Base-by-base conservation (phyloP, 2,888 invertebrate genomes). In the Meiosimyza platycephala region DNA sequence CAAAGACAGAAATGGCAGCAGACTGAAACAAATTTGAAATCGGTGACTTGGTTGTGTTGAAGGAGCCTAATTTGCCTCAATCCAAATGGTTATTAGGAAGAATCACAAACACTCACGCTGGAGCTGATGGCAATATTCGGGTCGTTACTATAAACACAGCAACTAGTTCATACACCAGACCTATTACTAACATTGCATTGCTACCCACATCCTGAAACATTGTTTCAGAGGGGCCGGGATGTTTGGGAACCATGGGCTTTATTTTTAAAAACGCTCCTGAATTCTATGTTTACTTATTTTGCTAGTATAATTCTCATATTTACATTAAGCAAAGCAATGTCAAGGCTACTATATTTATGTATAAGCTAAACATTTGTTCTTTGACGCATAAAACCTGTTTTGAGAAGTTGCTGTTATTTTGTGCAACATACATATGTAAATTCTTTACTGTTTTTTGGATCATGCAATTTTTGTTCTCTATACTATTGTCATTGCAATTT, bases 101-200 rank as follows among this genome's bases (percentile, higher is more conserved):
- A 22, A 73, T 78, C 5, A 71, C 60, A 28, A 63, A 71, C 55
- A 52, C 69, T 2, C 73, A 76, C 52, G 71, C 74, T 7, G 78
- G 74, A 13, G n/a, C 48, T 6, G 78, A 77, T 63, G 75, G 71
- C 1, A 16, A 59, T 6, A 71, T 74, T 0, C 68, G 75, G 33
- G 74, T 68, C 0, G 75, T 76, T 6, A 64, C 28, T 28, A 28
- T 28, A 3, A 28, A 28, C 2, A 28, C 28, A 28, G 28, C 28
- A 28, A 28, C 28, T 6, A 54, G 13, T 16, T 16, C n/a, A 15
- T 54, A 54, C 16, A 54, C 54, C 6, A 54, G 54, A 13, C 54
- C 54, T 16, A 54, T 54, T 16, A 54, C 9, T 16, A 54, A 54
- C 11, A 54, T 54, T 6, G 54, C 54, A 2, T 16, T 54, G 15